Percentiles rank a stretch among this genome's conserved stretches.
Evolutionary conservation across 1,140 invertebrate species (phyloP).

Genomic region (Drosophila quadrilineata): DNA sequence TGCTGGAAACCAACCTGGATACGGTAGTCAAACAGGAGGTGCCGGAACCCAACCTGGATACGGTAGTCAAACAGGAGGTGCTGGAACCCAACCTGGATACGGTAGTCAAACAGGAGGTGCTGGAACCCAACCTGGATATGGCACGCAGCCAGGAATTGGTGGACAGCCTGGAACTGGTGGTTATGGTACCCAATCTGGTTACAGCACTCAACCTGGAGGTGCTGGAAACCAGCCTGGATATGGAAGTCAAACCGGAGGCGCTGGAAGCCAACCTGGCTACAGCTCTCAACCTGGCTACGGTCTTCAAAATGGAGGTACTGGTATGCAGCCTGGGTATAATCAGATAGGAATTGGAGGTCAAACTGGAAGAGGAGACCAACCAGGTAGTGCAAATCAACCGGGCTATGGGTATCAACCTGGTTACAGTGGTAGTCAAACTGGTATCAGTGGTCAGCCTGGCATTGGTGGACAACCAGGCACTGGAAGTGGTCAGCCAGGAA

Average conservation of each 20-base stretch:
- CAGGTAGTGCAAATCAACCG: too few species aligned
- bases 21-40: constrained; percentile 18
- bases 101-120: constrained; percentile 16
- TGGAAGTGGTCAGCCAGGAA: neutral
- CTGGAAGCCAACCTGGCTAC: constrained; percentile 5
- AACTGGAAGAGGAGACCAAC: constrained; percentile 3
- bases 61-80: constrained; percentile 18
- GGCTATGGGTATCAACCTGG: constrained; percentile 25
- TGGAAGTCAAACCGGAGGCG: constrained; percentile 13
- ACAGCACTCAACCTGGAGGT: constrained; percentile 9
- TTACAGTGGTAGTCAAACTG: constrained; percentile 18
- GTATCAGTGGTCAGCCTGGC: too few species aligned
- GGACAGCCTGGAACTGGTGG: constrained; percentile 17
- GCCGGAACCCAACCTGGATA: constrained; percentile 8
- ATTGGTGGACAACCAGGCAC: constrained; percentile 9
- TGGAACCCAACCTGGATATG: constrained; percentile 20
- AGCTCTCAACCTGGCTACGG: constrained; percentile 15
- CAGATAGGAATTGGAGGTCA: too few species aligned
- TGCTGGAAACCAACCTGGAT: neutral
- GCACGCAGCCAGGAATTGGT: constrained; percentile 12
- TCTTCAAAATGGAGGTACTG: constrained; percentile 1
- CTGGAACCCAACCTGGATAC: constrained; percentile 15
- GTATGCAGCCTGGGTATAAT: too few species aligned
- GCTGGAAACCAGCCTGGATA: constrained; percentile 1
- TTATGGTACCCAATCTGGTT: constrained; percentile 7